A percentile compares a stretch with the other conserved stretches of the same genome.
Conservation (phyloP, 1,140 invertebrate species). For the Aphaenogaster ashmeadi region DNA sequence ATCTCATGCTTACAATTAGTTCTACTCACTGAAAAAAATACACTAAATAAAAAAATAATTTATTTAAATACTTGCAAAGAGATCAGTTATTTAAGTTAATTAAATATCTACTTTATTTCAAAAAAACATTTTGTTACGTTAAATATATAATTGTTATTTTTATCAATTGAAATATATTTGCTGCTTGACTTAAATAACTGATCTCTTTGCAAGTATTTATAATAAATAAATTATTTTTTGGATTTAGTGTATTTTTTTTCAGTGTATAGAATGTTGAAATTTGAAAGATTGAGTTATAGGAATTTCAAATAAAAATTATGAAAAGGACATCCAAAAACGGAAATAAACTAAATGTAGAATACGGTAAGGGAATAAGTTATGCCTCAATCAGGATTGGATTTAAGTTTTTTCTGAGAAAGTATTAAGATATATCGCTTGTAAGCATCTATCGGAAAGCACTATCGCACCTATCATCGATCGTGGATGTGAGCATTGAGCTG, state of each 20-base stretch:
- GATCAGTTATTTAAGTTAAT: too few relatives aligned
- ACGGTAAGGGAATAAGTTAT: not conserved
- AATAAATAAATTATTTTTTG: too few relatives aligned
- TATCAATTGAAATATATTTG: too few relatives aligned
- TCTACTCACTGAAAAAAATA: too few relatives aligned
- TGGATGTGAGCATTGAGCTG: not conserved
- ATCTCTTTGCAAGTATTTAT: too few relatives aligned
- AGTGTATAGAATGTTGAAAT: not conserved
- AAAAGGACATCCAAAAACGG: not conserved
- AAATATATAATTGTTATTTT: too few relatives aligned
- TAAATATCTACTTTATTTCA: too few relatives aligned
- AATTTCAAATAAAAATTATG: slow-evolving; percentile 1
- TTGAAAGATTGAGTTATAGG: not conserved
- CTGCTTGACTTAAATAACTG: too few relatives aligned
- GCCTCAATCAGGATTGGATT: not conserved
- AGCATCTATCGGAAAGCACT: slow-evolving; percentile 1
- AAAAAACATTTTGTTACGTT: too few relatives aligned
- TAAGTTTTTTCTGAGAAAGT: not conserved
- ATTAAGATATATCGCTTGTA: not conserved
- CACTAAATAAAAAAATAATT: too few relatives aligned
- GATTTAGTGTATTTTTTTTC: too few relatives aligned
- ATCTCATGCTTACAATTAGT: not conserved
- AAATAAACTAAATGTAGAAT: not conserved
- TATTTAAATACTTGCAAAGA: too few relatives aligned
- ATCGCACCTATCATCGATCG: slow-evolving; percentile 1